Percentiles rank a stretch among this genome's conserved stretches.
Conservation (phyloP, 1,140 invertebrate genomes). For the Neomicropteryx cornuta region DNA sequence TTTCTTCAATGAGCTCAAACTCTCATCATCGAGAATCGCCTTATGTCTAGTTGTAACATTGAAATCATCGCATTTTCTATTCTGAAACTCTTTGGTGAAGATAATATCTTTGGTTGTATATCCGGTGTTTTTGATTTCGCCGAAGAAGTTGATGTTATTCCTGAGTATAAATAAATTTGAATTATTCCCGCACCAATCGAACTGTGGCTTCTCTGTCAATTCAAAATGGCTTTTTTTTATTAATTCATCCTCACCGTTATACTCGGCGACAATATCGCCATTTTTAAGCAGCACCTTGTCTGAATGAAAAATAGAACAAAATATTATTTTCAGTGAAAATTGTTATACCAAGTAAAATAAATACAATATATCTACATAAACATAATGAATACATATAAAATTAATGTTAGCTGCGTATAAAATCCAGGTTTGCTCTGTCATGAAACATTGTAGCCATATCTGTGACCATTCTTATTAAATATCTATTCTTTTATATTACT, state of each 20-base stretch:
- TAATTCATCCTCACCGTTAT: conserved; percentile 22
- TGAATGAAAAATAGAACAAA: conserved; percentile 28
- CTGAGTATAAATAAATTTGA: background rate
- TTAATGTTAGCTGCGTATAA: no score
- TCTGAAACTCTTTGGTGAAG: background rate
- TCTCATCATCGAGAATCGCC: no score
- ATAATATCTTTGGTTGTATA: no score
- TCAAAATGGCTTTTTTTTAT: conserved; percentile 6
- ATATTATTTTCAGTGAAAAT: no score
- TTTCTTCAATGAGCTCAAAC: no score
- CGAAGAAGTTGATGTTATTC: conserved; percentile 1
- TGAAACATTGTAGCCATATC: no score
- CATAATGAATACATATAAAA: no score
- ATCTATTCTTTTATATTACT: no score
- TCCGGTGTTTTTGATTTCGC: no score
- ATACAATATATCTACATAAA: background rate
- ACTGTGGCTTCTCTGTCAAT: conserved; percentile 12
- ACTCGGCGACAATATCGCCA: conserved; percentile 46
- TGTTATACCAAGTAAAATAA: conserved; percentile 6
- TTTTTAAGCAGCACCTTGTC: conserved; percentile 50
- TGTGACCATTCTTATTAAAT: no score
- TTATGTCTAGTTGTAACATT: no score
- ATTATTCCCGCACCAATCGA: background rate
- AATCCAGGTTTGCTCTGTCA: no score
- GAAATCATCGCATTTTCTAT: background rate